Evolutionary conservation across 2,888 invertebrate species (phyloP), one percentile per base, ranked within the genome.

Genomic region (Octodonta nipae): DNA sequence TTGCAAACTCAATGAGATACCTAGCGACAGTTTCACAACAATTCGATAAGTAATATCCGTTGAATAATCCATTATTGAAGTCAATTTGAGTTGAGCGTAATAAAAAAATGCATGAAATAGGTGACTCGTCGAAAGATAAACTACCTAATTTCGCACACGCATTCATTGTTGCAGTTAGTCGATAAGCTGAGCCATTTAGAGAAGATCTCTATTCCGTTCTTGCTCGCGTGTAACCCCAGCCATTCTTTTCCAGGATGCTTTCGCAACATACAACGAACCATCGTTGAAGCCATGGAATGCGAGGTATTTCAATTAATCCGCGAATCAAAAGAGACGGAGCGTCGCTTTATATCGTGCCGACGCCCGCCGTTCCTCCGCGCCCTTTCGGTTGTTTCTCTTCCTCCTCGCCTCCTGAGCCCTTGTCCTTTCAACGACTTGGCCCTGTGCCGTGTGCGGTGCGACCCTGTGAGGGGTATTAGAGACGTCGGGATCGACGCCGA

Each of bases 291-390:
- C 49, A 48, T 52, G 60, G 61, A 60, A 61, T 60, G 56, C 54
- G 55, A 61, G 60, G 60, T 60, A 61, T 61, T 61, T 60, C 61
- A 61, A 61, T 61, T 61, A 61, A 61, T 61, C 59, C 60, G 51
- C 57, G 58, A 60, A 60, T 60, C 60, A 61, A 60, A 61, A 60
- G 60, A 61, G 59, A 54, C 54, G 55, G 52, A 38, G 42, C 37
- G 41, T 34, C 39, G 42, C 41, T 44, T 41, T 42, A 36, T 36
- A 37, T 32, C 37, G 43, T 38, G 36, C 35, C 35, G 34, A 32
- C 30, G 36, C 33, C 36, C 35, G 24, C 30, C 33, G 30, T n/a
- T 16, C 30, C 13, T 20, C 30, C 28, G 31, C 40, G 30, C 38
- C 32, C 33, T 8, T 15, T 11, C 8, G 29, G 15, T 32, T 26